Evolutionary conservation across 2,113 vertebrate species (phyloP).

Genomic region (Tinamus guttatus): DNA sequence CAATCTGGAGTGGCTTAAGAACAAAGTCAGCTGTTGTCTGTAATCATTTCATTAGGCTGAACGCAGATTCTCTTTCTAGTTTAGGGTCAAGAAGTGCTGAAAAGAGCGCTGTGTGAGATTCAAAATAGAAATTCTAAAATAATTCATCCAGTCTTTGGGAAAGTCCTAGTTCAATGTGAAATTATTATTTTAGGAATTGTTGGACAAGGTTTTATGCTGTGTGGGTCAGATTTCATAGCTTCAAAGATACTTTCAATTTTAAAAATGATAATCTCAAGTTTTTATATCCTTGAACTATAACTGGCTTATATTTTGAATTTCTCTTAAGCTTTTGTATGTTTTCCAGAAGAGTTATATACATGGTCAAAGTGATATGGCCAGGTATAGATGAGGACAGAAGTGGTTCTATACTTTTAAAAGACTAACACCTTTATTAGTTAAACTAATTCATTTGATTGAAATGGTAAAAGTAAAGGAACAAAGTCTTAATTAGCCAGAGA

Average conservation of each 20-base stretch:
- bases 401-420: not conserved
- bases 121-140: not conserved
- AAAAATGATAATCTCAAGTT: not conserved
- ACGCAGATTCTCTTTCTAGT: not conserved
- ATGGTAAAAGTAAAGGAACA: not conserved
- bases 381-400: not conserved
- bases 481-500: not conserved
- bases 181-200: not conserved
- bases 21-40: not conserved
- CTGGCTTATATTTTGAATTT: not conserved
- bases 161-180: not conserved
- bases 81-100: not conserved
- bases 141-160: not conserved
- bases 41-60: not conserved
- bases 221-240: not conserved
- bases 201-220: not conserved
- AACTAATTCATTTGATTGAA: not conserved
- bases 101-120: not conserved
- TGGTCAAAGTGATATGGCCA: not conserved
- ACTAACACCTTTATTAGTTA: not conserved
- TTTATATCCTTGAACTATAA: not conserved
- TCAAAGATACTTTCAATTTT: not conserved
- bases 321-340: not conserved
- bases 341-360: not conserved
- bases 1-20: not conserved